Percentiles rank a stretch among this genome's conserved stretches.
phyloP scores from a whole-genome alignment of 2,113 vertebrate genomes.

The Chloropsis hardwickii region DNA sequence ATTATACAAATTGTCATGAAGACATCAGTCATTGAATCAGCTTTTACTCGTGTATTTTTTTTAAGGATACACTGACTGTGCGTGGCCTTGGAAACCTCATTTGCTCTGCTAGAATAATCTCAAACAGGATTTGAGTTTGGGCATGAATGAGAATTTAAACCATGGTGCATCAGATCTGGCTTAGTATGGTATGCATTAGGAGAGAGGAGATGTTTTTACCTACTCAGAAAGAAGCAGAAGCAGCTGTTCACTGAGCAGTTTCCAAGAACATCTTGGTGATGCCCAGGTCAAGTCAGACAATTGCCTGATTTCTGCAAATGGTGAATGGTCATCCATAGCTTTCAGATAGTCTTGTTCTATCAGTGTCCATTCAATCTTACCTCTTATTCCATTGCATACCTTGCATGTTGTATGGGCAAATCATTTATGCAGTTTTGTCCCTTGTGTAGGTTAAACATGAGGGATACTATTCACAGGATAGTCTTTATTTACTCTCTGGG shows the following conservation, averaged over 20 bases:
- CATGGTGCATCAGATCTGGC: not conserved
- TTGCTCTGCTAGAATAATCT: not conserved
- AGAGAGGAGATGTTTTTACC: not conserved
- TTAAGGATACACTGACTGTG: not conserved
- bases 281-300: not conserved
- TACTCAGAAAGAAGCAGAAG: not conserved
- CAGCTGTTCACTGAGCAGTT: not conserved
- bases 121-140: not conserved
- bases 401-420: not conserved
- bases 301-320: not conserved
- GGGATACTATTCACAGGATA: not conserved
- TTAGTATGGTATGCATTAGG: not conserved
- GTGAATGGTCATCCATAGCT: not conserved
- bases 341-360: not conserved
- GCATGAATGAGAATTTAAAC: not conserved
- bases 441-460: not conserved
- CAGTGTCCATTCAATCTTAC: not conserved
- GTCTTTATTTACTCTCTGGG: not conserved
- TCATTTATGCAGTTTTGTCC: too few species aligned
- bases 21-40: not conserved
- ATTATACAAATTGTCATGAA: not conserved
- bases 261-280: not conserved
- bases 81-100: not conserved
- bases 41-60: not conserved
- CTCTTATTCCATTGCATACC: not conserved